Conservation (phyloP, 2,888 invertebrate genomes). For the Ectemnius continuus region DNA sequence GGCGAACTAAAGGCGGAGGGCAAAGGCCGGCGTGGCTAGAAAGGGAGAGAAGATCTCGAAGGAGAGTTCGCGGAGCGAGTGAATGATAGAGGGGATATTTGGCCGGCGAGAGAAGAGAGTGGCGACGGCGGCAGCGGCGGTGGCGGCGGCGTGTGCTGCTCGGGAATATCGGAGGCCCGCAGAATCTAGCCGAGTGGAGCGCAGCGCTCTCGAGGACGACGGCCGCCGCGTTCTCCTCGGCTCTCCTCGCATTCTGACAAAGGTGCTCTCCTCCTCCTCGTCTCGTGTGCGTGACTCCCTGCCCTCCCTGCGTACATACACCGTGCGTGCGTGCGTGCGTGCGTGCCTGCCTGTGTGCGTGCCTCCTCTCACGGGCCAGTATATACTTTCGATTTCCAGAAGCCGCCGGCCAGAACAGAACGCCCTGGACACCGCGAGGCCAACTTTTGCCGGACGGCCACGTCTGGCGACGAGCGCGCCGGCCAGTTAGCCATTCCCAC, state of each 20-base stretch:
- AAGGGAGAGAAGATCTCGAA: constrained; percentile 9
- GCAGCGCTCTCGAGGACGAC: constrained; percentile 39
- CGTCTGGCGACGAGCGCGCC: neutral
- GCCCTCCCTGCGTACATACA: neutral
- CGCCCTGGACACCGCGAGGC: neutral
- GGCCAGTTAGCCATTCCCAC: neutral
- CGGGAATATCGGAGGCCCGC: constrained; percentile 26
- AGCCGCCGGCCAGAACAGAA: constrained; percentile 20
- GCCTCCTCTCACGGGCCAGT: constrained; percentile 32
- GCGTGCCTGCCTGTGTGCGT: constrained; percentile 42
- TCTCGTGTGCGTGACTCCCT: constrained; percentile 31
- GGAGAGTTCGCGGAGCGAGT: constrained; percentile 22
- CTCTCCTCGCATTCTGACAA: too few relatives aligned
- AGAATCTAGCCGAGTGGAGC: constrained; percentile 28
- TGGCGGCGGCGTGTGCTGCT: constrained; percentile 7
- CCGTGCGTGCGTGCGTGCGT: constrained; percentile 20
- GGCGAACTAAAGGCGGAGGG: neutral
- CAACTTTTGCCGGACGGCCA: neutral
- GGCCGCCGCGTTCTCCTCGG: constrained; percentile 43
- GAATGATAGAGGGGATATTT: constrained; percentile 7
- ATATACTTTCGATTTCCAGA: constrained; percentile 53
- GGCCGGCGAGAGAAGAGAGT: constrained; percentile 22
- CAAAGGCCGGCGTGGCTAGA: constrained; percentile 17
- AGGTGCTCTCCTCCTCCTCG: too few relatives aligned
- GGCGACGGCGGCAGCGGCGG: too few relatives aligned